These are phyloP conservation scores for Heteropelma amictum DNA, from an alignment of 2,888 invertebrate genomes.

Conservation along the genomic window DNA sequence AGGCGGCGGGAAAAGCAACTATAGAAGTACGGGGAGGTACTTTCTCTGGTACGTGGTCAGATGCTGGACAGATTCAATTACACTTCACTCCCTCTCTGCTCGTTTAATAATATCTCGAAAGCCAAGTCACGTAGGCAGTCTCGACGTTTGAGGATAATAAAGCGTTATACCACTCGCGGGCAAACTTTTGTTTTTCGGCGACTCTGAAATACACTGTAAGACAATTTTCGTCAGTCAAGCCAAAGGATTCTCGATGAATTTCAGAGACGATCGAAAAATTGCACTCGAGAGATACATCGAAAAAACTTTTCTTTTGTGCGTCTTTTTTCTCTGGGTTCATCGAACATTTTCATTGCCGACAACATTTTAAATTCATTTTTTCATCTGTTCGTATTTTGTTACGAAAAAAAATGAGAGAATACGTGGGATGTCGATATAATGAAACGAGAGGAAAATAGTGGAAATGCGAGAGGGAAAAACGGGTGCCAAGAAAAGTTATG, in stretches of 20 bases:
- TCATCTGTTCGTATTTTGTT: no score
- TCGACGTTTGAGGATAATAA: constrained; percentile 59
- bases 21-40: constrained; percentile 52
- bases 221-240: constrained; percentile 9
- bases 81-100: constrained; percentile 29
- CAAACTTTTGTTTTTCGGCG: constrained; percentile 64
- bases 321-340: no score
- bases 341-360: no score
- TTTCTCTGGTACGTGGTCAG: constrained; percentile 66
- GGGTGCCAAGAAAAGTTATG: constrained; percentile 27
- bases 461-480: not conserved
- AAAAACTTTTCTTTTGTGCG: no score
- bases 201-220: constrained; percentile 42
- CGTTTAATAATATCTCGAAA: constrained; percentile 68
- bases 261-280: constrained; percentile 38
- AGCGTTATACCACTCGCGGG: constrained; percentile 45
- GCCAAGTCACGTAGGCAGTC: constrained; percentile 63
- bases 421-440: no score
- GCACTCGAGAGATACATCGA: constrained; percentile 11
- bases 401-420: no score
- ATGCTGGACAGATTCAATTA: constrained; percentile 70
- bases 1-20: constrained; percentile 33
- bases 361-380: no score
- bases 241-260: no score
- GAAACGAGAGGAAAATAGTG: constrained; percentile 1